Base-by-base conservation (phyloP, 2,113 vertebrate genomes). In the Oreochromis spilurus region DNA sequence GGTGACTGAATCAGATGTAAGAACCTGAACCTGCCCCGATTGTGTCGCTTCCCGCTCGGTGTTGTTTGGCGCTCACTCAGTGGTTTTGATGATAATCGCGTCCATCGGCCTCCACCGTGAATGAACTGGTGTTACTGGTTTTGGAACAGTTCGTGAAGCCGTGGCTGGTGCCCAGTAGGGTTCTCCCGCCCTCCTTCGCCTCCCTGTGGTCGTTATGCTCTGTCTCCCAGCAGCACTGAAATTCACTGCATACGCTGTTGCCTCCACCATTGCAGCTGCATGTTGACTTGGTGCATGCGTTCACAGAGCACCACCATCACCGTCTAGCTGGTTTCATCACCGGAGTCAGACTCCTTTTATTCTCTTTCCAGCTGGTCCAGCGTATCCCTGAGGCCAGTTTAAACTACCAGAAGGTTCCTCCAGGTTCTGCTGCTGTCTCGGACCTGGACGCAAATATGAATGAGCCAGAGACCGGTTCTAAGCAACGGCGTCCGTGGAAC, bases 391-490 rank as follows among this genome's bases (percentile, higher is more conserved):
- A 99, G 95, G 98, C 98, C 96, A 98, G 97, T 95, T 97, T 99
- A 94, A 98, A 97, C 96, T 99, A 97, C 96, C 98, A 99, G 96
- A 99, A 99, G 96, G 97, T 99, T 96, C 98, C 98, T 7, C 97
- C 98, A 0, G 97, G 98, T 88, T 96, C 97, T 81, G 91, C 95
- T 86, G 96, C 90, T 84, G 91, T 97, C 84, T 95, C 93, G 83
- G 97, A 97, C 93, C 96, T 97, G 90, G 98, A 99, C 82, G 96
- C 98, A 94, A 99, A 98, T 94, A 98, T 98, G 97, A 98, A 98
- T 0, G 94, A 97, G 88, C 91, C 96, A 34, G 94, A 96, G 84
- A 52, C 88, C 83, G 83, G 89, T 90, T 95, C 95, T 86, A 96
- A 94, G 65, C 94, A 89, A 86, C 94, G 93, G 26, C 94, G 95